Conservation (phyloP, 2,113 vertebrate genomes). For the Salvator merianae region DNA sequence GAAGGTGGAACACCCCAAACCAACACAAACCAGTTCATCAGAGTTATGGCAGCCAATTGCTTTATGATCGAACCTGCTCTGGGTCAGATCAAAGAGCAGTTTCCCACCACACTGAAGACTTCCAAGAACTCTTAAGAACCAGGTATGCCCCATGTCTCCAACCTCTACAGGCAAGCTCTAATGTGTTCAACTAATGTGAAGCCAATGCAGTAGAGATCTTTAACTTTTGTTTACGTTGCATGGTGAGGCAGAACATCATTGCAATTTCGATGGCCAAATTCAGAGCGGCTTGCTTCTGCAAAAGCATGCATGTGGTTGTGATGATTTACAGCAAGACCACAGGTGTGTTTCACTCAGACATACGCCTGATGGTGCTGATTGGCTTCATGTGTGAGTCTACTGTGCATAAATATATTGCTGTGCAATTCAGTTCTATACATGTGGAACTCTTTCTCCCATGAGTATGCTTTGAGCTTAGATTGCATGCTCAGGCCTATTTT, state of each 20-base stretch:
- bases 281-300: background rate
- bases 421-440: background rate
- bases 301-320: background rate
- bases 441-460: background rate
- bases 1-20: too few relatives aligned
- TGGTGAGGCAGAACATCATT: background rate
- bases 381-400: background rate
- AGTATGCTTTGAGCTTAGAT: background rate
- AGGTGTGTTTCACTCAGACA: background rate
- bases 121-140: too few relatives aligned
- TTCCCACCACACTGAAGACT: too few relatives aligned
- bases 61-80: too few relatives aligned
- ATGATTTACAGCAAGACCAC: background rate
- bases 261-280: background rate
- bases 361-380: background rate
- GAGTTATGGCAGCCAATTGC: too few relatives aligned
- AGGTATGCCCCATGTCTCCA: too few relatives aligned
- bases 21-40: too few relatives aligned
- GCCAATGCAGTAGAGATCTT: too few relatives aligned
- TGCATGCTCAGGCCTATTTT: background rate
- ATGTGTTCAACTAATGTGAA: background rate
- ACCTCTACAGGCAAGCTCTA: background rate
- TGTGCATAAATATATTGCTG: background rate
- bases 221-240: background rate
- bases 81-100: too few relatives aligned